Evolutionary conservation across 2,797 vertebrate genomes (phyloP).

Genomic region (Allobates femoralis): DNA sequence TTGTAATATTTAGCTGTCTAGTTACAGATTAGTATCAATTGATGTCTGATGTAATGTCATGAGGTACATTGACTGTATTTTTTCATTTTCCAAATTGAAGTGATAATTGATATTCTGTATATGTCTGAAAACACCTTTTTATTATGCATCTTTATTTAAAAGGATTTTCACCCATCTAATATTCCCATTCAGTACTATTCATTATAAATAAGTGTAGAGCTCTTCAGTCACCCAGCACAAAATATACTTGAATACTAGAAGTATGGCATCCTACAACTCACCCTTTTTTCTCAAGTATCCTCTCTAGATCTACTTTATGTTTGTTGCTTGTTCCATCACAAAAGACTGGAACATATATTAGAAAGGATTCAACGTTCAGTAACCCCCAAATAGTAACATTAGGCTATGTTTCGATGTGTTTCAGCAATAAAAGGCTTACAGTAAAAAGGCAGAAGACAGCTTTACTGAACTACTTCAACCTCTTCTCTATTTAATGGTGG

Average conservation of each 20-base stretch:
- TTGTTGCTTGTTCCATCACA: constrained; percentile 6
- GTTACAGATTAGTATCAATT: not conserved
- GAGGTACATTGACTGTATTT: not conserved
- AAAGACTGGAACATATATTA: constrained; percentile 15
- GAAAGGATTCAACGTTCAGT: not conserved
- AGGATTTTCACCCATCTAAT: not conserved
- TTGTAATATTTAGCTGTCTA: not conserved
- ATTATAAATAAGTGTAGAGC: not conserved
- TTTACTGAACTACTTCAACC: constrained; percentile 1
- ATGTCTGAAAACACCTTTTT: not conserved
- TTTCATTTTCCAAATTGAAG: not conserved
- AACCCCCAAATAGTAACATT: constrained; percentile 4
- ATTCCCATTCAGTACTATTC: not conserved
- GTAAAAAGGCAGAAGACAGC: constrained; percentile 10
- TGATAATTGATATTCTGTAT: not conserved
- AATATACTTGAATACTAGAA: constrained; percentile 2
- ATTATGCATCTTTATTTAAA: not conserved
- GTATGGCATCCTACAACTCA: constrained; percentile 3
- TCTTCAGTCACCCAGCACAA: not conserved
- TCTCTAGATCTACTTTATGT: constrained; percentile 17
- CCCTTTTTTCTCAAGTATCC: constrained; percentile 25
- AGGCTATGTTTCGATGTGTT: not conserved
- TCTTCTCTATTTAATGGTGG: not conserved
- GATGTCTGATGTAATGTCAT: not conserved
- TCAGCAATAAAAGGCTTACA: not conserved